A percentile compares a stretch with the other conserved stretches of the same genome.
Evolutionary conservation across 2,888 invertebrate genomes (phyloP).

Genomic region (Aphodius granarius): DNA sequence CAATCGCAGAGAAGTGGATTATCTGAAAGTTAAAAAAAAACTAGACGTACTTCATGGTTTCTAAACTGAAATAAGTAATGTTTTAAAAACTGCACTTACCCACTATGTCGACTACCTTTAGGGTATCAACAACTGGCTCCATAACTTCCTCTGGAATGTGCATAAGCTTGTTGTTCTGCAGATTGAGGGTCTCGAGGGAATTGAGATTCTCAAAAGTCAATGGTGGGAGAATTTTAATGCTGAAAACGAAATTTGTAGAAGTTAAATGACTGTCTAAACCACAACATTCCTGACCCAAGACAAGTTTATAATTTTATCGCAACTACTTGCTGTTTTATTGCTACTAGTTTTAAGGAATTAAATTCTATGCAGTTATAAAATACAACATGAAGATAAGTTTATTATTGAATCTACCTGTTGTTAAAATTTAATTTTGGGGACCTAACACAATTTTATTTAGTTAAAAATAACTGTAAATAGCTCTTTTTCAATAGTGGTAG

Average conservation of each 20-base stretch:
- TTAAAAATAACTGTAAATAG: too few relatives aligned
- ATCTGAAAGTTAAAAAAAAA: slow-evolving; percentile 59
- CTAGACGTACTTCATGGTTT: neutral
- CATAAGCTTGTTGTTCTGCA: slow-evolving; percentile 85
- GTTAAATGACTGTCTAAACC: too few relatives aligned
- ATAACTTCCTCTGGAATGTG: slow-evolving; percentile 86
- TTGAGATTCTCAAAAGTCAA: slow-evolving; percentile 87
- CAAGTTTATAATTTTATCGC: too few relatives aligned
- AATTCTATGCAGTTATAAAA: too few relatives aligned
- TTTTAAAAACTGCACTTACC: slow-evolving; percentile 59
- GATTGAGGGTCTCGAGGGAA: slow-evolving; percentile 83
- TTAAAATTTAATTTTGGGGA: too few relatives aligned
- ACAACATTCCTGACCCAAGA: too few relatives aligned
- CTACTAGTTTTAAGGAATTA: too few relatives aligned
- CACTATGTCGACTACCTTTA: slow-evolving; percentile 85
- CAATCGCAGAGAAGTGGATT: slow-evolving; percentile 88
- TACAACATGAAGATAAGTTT: too few relatives aligned
- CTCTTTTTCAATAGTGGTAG: too few relatives aligned
- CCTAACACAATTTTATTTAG: too few relatives aligned
- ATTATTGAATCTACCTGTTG: too few relatives aligned
- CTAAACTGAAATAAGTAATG: neutral
- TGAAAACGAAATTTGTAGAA: slow-evolving; percentile 50
- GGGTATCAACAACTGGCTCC: slow-evolving; percentile 84
- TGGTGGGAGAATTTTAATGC: slow-evolving; percentile 80
- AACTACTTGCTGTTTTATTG: too few relatives aligned